Conservation (phyloP, 2,113 vertebrate genomes). For the Tringa solitaria region DNA sequence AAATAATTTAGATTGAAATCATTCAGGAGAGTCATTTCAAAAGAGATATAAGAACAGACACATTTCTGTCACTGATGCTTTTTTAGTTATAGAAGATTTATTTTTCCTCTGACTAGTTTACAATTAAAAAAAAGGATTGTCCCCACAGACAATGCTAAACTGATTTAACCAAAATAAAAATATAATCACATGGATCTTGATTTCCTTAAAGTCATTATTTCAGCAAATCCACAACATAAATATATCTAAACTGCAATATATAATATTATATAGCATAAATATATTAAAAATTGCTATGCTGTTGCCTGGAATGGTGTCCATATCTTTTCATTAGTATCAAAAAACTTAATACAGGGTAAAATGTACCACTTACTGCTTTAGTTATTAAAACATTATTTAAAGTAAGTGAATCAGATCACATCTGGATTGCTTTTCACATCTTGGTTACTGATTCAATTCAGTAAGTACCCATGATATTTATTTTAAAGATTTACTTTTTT, state of each 20-base stretch:
- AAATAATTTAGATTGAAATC: slow-evolving; percentile 48
- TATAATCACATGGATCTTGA: background rate
- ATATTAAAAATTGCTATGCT: background rate
- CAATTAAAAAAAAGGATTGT: background rate
- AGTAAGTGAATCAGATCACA: background rate
- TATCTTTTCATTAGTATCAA: background rate
- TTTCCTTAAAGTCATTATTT: background rate
- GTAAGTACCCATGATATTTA: background rate
- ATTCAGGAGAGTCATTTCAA: slow-evolving; percentile 47
- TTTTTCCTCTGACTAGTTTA: slow-evolving; percentile 52
- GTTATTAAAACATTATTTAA: background rate
- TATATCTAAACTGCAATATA: background rate
- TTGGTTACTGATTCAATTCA: background rate
- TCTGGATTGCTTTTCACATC: background rate
- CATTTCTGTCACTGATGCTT: slow-evolving; percentile 9
- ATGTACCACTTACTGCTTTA: background rate
- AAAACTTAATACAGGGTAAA: background rate
- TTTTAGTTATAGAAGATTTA: slow-evolving; percentile 46
- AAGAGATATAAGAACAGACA: slow-evolving; percentile 35
- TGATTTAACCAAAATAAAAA: slow-evolving; percentile 36
- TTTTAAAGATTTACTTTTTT: background rate
- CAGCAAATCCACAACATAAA: background rate
- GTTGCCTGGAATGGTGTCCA: background rate
- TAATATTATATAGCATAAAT: background rate
- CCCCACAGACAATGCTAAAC: slow-evolving; percentile 40